Percentiles rank a stretch among this genome's conserved stretches.
Conservation (phyloP, 2,888 invertebrate genomes). For the Drosophila setosimentum region DNA sequence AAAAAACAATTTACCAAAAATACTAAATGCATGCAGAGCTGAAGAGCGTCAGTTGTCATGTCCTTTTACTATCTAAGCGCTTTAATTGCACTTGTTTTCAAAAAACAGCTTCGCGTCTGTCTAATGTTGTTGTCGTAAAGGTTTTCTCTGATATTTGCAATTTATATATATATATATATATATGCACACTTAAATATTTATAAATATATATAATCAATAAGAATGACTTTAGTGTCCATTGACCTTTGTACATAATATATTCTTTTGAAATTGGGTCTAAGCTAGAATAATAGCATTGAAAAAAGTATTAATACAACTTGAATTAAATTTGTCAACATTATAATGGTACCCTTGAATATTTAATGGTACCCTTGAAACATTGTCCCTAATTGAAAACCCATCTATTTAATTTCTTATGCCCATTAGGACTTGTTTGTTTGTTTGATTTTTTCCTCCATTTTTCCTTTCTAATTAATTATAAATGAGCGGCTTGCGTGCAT, state of each 20-base stretch:
- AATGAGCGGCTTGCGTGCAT: slow-evolving; percentile 54
- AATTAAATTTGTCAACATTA: background rate
- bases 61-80: background rate
- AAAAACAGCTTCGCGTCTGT: background rate
- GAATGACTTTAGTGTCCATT: background rate
- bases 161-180: background rate
- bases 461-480: slow-evolving; percentile 65
- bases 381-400: slow-evolving; percentile 37
- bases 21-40: slow-evolving; percentile 21
- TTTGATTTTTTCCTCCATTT: background rate
- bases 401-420: slow-evolving; percentile 56
- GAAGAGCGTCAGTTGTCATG: slow-evolving; percentile 9
- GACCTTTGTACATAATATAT: background rate
- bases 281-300: background rate
- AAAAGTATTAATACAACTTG: background rate
- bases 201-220: background rate
- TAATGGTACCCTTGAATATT: slow-evolving; percentile 1
- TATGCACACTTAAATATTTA: no score
- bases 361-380: background rate
- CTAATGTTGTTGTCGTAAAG: no score
- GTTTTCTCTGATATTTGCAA: background rate
- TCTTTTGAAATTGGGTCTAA: background rate
- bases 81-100: slow-evolving; percentile 9
- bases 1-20: slow-evolving; percentile 49
- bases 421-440: slow-evolving; percentile 53